Conservation (phyloP, 2,888 invertebrate genomes). For the Pandemis corylana region DNA sequence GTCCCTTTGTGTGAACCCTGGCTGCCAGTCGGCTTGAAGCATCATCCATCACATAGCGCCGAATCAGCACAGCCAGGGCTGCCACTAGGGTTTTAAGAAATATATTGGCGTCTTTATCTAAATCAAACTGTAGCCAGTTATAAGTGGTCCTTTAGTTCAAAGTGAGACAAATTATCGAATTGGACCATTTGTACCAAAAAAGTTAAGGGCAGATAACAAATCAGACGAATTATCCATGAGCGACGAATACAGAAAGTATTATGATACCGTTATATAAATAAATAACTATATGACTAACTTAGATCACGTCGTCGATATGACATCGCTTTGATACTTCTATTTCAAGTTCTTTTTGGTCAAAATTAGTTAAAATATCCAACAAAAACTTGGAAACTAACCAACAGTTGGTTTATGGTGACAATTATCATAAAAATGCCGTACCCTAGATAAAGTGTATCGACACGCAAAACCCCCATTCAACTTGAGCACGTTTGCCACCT, state of each 20-base stretch:
- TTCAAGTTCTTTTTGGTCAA: background rate
- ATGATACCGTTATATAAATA: too few species aligned
- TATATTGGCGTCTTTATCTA: too few species aligned
- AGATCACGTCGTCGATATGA: background rate
- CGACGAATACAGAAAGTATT: too few species aligned
- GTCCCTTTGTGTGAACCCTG: conserved; percentile 38
- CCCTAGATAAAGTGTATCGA: background rate
- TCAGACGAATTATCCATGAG: too few species aligned
- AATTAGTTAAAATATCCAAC: background rate
- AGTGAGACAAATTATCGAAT: too few species aligned
- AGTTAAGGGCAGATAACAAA: too few species aligned
- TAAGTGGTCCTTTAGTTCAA: too few species aligned
- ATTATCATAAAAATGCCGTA: background rate
- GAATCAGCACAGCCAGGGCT: conserved; percentile 45
- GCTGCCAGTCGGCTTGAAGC: conserved; percentile 46
- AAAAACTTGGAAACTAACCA: background rate
- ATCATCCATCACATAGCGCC: conserved; percentile 48
- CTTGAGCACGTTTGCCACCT: conserved; percentile 29
- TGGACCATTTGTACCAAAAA: too few species aligned
- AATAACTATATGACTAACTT: background rate
- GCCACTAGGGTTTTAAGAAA: background rate
- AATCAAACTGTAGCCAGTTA: too few species aligned
- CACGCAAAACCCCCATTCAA: conserved; percentile 10
- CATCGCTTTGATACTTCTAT: too few species aligned
- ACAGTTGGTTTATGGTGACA: background rate